Base-by-base conservation (phyloP, 1,140 invertebrate species). In the Drosophila asahinai region DNA sequence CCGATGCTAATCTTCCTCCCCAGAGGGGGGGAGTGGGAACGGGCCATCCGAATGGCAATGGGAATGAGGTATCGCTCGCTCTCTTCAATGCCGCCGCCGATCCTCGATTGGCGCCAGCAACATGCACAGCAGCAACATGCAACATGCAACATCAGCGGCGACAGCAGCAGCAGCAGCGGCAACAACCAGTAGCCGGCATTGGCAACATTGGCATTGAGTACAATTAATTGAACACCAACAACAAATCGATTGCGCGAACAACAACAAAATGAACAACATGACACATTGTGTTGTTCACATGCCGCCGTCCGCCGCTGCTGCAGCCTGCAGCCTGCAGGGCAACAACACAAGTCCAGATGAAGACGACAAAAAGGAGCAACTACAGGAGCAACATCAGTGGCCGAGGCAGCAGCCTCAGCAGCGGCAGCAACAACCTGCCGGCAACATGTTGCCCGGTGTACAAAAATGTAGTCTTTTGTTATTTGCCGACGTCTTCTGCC, bases 201-300 rank as follows among this genome's bases (percentile, higher is more conserved):
- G 27, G 27, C 6, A 30, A 74, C 63, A 72, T 74, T 80, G 60
- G 72, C 68, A 78, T 84, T 80, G 81, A 86, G 78, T 84, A 76
- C 86, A 89, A 90, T 89, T 89, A 89, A 89, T 89, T 89, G 84
- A 89, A 89, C 84, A 89, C 84, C 84, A 89, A 89, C 84, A 89
- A 89, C 84, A 89, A 84, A 89, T 89, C 87, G 84, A 89, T 89
- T 89, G 84, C 84, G 84, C 84, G 86, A 89, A 89, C 80, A 86
- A 63, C 75, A 80, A 49, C 70, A 64, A 55, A 64, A 60, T 25
- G 66, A 81, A 52, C 81, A 87, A 87, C 84, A 89, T 89, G 86
- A 89, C 84, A 89, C 84, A 81, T 90, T 73, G 67, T 73, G 71
- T 61, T 90, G 84, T 89, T 89, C 86, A 84, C 81, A 90, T 84